Evolutionary conservation across 2,888 invertebrate species (phyloP), one percentile per base, ranked within the genome.

Genomic region (Aleiodes leptofemur): DNA sequence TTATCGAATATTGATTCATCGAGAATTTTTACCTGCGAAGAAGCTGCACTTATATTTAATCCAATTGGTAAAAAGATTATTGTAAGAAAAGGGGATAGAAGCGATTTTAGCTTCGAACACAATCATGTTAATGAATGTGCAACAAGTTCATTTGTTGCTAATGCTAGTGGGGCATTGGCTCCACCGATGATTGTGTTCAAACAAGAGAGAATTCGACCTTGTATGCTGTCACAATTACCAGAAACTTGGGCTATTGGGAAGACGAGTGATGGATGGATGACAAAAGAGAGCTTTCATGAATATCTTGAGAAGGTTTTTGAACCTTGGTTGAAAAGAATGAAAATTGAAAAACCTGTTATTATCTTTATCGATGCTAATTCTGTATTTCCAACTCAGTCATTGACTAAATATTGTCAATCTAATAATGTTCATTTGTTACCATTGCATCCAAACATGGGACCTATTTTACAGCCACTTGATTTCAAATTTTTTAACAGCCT

Each of bases 41-140:
- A 89, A 78, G 84, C 85, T n/a, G 86, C 85, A 2, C 88, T 90
- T 78, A 88, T 83, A 76, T 80, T 89, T 38, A 79, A 80, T 48
- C 88, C 89, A 23, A 88, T 88, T 77, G 80, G 81, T 4, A 82
- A 83, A 31, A 79, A 81, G 71, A 87, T 88, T 13, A 72, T 89
- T 48, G 83, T 80, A 3, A 80, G 79, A 79, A 86, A 83, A 81
- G 88, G 85, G 4, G 76, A 79, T 14, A 79, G 77, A 79, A 78
- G 76, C 57, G 79, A 81, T 14, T 83, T 86, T 69, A 80, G 80
- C 73, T 70, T 79, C 71, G 73, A 76, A 48, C 78, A 78, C 14
- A 75, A 80, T 38, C 73, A 82, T 53, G 83, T 82, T n/a, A 83
- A 85, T 71, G 81, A 81, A 56, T 82, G 80, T 75, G 23, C 81